Conservation (phyloP, 2,113 vertebrate genomes). For the Ciconia maguari region DNA sequence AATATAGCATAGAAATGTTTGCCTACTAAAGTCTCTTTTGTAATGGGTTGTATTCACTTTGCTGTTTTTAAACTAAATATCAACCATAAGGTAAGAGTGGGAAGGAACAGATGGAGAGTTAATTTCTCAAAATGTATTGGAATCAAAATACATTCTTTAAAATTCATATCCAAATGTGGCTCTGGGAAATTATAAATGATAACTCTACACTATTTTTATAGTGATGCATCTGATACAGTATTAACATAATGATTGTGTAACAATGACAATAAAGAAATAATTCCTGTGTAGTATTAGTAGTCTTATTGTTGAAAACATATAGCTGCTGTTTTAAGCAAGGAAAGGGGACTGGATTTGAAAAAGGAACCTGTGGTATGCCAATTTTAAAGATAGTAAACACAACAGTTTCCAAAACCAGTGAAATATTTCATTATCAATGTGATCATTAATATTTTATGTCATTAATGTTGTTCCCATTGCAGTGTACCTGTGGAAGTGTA, state of each 20-base stretch:
- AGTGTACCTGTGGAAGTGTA: not conserved
- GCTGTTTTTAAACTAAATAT: constrained; percentile 48
- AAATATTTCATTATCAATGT: not conserved
- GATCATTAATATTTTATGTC: not conserved
- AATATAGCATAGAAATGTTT: constrained; percentile 30
- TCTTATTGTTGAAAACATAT: not conserved
- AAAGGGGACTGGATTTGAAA: not conserved
- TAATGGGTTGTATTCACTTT: constrained; percentile 54
- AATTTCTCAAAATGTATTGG: constrained; percentile 42
- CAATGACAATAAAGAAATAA: not conserved
- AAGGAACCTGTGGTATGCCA: not conserved
- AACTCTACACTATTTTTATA: constrained; percentile 27
- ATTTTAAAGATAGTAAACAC: not conserved
- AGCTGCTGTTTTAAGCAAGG: not conserved
- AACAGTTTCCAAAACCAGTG: not conserved
- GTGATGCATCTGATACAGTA: not conserved
- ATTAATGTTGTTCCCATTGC: not conserved
- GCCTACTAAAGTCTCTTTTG: constrained; percentile 26
- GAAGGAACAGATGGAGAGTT: constrained; percentile 58
- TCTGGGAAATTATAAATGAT: constrained; percentile 56
- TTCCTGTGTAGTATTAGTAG: not conserved
- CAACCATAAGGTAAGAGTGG: constrained; percentile 65
- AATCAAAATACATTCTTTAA: constrained; percentile 49
- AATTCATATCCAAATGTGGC: constrained; percentile 50
- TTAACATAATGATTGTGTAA: constrained; percentile 25